Conservation (phyloP, 1,140 invertebrate species). For the Leptopilina clavipes region DNA sequence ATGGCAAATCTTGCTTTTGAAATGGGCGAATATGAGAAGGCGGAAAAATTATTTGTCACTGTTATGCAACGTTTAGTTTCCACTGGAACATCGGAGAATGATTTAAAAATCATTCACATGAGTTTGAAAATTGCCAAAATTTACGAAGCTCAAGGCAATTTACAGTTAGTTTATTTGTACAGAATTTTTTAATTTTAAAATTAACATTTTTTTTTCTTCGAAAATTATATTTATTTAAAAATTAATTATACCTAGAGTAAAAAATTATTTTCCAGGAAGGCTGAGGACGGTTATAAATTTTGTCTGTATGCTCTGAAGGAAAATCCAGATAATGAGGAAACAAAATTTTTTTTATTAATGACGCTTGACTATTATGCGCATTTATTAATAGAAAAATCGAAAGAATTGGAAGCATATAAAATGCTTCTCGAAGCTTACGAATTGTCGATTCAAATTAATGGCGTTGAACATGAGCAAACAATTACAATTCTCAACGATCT, state of each 20-base stretch:
- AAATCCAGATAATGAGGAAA: conserved; percentile 75
- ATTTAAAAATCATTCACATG: conserved; percentile 84
- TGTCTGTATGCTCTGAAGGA: conserved; percentile 82
- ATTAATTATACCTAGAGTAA: too few relatives aligned
- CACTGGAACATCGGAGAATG: conserved; percentile 81
- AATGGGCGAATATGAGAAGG: conserved; percentile 84
- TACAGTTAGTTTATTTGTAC: conserved; percentile 68
- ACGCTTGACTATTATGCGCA: conserved; percentile 88
- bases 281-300: conserved; percentile 84
- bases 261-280: conserved; percentile 74
- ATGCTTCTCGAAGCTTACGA: conserved; percentile 83
- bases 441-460: conserved; percentile 80
- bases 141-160: conserved; percentile 79
- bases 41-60: conserved; percentile 87
- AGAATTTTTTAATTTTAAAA: conserved; percentile 19
- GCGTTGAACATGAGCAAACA: conserved; percentile 82
- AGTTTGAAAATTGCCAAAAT: conserved; percentile 86
- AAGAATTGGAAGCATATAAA: conserved; percentile 79
- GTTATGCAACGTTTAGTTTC: conserved; percentile 86
- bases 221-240: too few relatives aligned
- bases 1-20: conserved; percentile 93
- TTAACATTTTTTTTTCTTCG: too few relatives aligned
- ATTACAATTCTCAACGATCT: conserved; percentile 90
- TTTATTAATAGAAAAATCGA: conserved; percentile 80
- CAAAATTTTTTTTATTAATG: conserved; percentile 80